Percentiles rank a stretch among this genome's conserved stretches.
Conservation (phyloP, 2,113 vertebrate genomes). For the Eulemur macaco region DNA sequence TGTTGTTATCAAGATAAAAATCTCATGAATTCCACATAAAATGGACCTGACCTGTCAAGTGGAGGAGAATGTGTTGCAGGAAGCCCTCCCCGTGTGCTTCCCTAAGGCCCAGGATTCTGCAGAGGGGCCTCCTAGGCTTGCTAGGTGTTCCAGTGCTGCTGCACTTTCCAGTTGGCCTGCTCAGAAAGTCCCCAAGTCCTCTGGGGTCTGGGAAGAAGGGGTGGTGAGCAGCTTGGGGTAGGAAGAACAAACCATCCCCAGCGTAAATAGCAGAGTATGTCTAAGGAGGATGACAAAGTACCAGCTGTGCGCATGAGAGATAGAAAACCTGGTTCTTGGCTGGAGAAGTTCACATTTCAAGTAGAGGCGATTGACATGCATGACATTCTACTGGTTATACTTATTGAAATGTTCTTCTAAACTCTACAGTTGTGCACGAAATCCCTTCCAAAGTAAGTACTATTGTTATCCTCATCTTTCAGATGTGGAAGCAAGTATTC, state of each 20-base stretch:
- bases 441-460: background rate
- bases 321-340: background rate
- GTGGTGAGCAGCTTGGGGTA: rapidly evolving
- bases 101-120: background rate
- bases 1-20: constrained; percentile 71
- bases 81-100: background rate
- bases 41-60: background rate
- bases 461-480: background rate
- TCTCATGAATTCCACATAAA: constrained; percentile 70
- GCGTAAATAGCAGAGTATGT: background rate
- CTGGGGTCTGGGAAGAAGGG: background rate
- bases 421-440: background rate
- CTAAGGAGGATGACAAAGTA: background rate
- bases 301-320: background rate
- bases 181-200: background rate
- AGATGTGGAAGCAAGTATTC: background rate
- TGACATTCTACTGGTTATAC: background rate
- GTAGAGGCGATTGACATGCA: background rate
- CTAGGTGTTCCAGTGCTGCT: background rate
- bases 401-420: background rate
- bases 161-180: background rate
- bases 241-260: background rate
- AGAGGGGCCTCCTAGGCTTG: background rate
- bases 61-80: background rate
- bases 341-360: background rate